Percentiles rank a stretch among this genome's conserved stretches.
These are phyloP conservation scores for Bugula neritina DNA, from an alignment of 2,888 invertebrate species.

Conservation along the genomic window DNA sequence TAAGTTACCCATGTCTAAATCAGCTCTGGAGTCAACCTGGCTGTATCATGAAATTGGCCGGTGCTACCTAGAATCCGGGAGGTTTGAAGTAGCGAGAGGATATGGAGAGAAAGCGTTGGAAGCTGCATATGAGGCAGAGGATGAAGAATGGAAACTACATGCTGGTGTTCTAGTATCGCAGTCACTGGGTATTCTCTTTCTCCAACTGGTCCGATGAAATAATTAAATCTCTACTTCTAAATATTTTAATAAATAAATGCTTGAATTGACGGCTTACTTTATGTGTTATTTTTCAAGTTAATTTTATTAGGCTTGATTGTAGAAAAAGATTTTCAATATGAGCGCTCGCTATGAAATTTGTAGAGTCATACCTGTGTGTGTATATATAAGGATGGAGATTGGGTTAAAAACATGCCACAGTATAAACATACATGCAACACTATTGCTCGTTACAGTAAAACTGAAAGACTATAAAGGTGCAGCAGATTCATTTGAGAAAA, in stretches of 20 bases:
- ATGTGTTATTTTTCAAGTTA: no score
- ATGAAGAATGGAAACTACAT: conserved; percentile 33
- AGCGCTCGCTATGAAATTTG: no score
- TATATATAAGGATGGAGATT: no score
- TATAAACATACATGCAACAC: no score
- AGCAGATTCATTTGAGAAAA: conserved; percentile 29
- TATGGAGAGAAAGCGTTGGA: conserved; percentile 30
- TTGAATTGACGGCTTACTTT: no score
- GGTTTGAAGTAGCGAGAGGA: conserved; percentile 32
- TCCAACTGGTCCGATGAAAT: no score
- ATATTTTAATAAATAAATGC: no score
- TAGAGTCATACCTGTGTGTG: no score
- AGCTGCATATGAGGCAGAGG: conserved; percentile 29
- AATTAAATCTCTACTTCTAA: no score
- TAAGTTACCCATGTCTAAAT: conserved; percentile 50
- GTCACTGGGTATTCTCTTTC: conserved; percentile 9
- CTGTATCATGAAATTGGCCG: conserved; percentile 55
- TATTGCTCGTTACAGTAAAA: conserved; percentile 28
- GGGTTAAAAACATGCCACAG: no score
- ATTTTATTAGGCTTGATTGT: no score
- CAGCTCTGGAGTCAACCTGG: conserved; percentile 53
- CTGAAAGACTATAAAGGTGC: conserved; percentile 28
- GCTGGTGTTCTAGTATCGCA: conserved; percentile 33
- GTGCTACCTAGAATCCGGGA: conserved; percentile 52
- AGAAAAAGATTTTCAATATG: no score